phyloP scores from a whole-genome alignment of 2,113 vertebrate genomes.

The Phoxinus phoxinus region DNA sequence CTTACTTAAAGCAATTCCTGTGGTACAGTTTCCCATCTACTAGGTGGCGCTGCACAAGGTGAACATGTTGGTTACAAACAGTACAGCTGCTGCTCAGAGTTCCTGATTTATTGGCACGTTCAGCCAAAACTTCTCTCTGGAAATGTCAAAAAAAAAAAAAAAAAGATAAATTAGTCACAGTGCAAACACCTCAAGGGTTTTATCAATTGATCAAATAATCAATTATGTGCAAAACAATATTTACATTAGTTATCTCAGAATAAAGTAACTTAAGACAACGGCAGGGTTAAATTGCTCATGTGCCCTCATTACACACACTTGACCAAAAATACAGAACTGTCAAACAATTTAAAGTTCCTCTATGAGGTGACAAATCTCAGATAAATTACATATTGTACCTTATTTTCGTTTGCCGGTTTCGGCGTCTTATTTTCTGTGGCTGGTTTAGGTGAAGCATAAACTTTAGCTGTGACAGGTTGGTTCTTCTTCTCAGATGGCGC shows the following conservation, averaged over 20 bases:
- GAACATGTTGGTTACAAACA: conserved; percentile 85
- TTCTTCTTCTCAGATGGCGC: conserved; percentile 83
- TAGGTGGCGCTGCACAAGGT: conserved; percentile 92
- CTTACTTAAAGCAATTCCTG: conserved; percentile 93
- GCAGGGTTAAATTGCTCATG: background rate
- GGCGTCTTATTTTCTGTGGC: conserved; percentile 52
- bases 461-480: conserved; percentile 62
- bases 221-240: background rate
- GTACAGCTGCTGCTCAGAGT: conserved; percentile 81
- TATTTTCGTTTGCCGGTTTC: background rate
- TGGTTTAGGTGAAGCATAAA: conserved; percentile 62
- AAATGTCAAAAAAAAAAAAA: background rate
- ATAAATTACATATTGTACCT: background rate
- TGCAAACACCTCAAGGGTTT: background rate
- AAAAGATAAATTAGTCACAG: background rate
- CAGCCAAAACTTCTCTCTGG: conserved; percentile 60
- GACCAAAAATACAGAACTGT: background rate
- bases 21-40: conserved; percentile 92
- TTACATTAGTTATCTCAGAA: background rate
- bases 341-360: background rate
- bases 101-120: conserved; percentile 60
- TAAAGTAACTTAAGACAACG: background rate
- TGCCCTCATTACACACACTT: background rate
- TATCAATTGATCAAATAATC: too few relatives aligned
- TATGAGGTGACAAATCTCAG: background rate